phyloP scores from a whole-genome alignment of 2,888 invertebrate species.

The Micropterix aruncella region DNA sequence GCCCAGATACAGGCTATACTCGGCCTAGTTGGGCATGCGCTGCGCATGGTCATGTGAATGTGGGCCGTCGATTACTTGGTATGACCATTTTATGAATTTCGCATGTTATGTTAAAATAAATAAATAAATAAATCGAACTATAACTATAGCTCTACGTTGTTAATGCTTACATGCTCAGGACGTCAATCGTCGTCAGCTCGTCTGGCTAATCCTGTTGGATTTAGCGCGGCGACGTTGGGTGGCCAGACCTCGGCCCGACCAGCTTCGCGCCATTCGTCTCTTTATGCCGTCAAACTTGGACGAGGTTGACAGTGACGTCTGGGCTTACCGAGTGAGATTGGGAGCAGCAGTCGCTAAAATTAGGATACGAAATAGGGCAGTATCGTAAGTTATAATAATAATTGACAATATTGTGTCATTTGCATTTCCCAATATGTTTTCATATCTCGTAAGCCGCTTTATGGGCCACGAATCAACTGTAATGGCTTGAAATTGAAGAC shows the following conservation, averaged over 20 bases:
- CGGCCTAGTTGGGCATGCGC: too few relatives aligned
- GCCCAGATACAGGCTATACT: too few relatives aligned
- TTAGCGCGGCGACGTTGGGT: slow-evolving; percentile 49
- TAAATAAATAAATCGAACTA: background rate
- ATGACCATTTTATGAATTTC: too few relatives aligned
- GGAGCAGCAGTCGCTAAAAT: slow-evolving; percentile 67
- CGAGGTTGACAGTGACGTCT: slow-evolving; percentile 47
- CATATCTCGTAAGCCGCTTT: too few relatives aligned
- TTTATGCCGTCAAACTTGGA: slow-evolving; percentile 25
- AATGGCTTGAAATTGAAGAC: too few relatives aligned
- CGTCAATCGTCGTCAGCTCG: slow-evolving; percentile 20
- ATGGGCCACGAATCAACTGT: too few relatives aligned
- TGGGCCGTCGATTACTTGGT: too few relatives aligned
- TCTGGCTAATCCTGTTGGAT: slow-evolving; percentile 60
- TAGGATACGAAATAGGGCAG: slow-evolving; percentile 59
- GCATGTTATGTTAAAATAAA: too few relatives aligned
- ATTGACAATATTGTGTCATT: too few relatives aligned
- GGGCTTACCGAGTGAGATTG: slow-evolving; percentile 50
- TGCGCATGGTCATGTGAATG: too few relatives aligned
- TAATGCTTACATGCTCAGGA: too few relatives aligned
- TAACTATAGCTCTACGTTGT: background rate
- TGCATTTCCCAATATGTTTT: too few relatives aligned
- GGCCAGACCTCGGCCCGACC: slow-evolving; percentile 22
- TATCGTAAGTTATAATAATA: slow-evolving; percentile 41
- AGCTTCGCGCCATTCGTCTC: slow-evolving; percentile 20